Conservation (phyloP, 2,113 vertebrate species). For the Ptyas mucosa region DNA sequence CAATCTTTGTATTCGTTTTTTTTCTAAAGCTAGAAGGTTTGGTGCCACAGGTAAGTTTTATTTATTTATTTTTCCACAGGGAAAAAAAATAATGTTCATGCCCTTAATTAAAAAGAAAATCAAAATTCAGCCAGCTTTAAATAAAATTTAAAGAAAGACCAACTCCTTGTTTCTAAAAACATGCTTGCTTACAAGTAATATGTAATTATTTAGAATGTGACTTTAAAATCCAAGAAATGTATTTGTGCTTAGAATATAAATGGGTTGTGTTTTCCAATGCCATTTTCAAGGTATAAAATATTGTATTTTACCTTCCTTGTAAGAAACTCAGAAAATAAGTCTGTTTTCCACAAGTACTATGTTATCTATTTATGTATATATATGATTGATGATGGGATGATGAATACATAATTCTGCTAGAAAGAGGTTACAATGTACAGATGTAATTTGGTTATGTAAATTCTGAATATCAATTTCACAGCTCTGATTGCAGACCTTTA, state of each 20-base stretch:
- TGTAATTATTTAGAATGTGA: not conserved
- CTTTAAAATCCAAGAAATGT: not conserved
- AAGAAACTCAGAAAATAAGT: not conserved
- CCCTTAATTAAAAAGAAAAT: not conserved
- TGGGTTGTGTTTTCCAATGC: not conserved
- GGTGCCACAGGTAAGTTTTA: slow-evolving; percentile 62
- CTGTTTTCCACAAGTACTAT: not conserved
- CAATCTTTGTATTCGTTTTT: not conserved
- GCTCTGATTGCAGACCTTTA: not conserved
- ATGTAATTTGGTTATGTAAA: not conserved
- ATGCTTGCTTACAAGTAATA: not conserved
- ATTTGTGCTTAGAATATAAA: not conserved
- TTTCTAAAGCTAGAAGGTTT: not conserved
- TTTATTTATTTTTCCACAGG: not conserved
- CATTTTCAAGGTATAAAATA: not conserved
- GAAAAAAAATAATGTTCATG: not conserved
- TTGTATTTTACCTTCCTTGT: not conserved
- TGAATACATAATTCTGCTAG: not conserved
- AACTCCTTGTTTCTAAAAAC: not conserved
- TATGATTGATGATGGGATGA: not conserved
- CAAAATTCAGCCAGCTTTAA: not conserved
- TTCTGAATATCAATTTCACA: not conserved
- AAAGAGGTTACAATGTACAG: not conserved
- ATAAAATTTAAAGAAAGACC: not conserved
- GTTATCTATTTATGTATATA: not conserved